phyloP scores from a whole-genome alignment of 1,140 invertebrate species.

The Octopus bimaculoides region DNA sequence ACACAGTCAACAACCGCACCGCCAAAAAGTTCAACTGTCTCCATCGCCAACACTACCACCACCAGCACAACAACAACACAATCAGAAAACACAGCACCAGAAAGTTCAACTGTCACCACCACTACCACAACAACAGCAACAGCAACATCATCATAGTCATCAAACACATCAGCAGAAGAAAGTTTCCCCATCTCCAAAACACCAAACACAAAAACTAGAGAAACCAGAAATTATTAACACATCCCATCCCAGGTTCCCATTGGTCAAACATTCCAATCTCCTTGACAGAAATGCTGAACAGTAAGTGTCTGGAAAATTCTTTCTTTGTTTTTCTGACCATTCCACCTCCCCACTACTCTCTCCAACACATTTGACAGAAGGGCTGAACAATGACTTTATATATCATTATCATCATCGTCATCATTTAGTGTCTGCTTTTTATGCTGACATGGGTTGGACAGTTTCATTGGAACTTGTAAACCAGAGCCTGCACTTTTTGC shows the following conservation, averaged over 20 bases:
- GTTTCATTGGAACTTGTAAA: too few species aligned
- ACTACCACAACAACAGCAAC: not conserved
- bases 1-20: not conserved
- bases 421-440: too few species aligned
- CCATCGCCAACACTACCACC: not conserved
- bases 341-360: too few species aligned
- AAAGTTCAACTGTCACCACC: not conserved
- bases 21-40: not conserved
- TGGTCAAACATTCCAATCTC: constrained; percentile 15
- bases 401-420: too few species aligned
- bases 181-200: not conserved
- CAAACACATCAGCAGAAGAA: constrained; percentile 11
- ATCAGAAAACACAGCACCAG: too few species aligned
- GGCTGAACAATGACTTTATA: too few species aligned
- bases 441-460: too few species aligned
- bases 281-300: not conserved
- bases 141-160: not conserved
- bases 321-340: not conserved
- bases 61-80: constrained; percentile 1
- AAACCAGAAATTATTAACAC: not conserved
- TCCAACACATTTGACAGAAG: too few species aligned
- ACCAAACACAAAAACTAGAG: not conserved
- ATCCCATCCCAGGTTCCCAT: not conserved
- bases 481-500: too few species aligned
- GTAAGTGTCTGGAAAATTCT: not conserved